phyloP scores from a whole-genome alignment of 2,113 vertebrate genomes.

The Orcinus orca region DNA sequence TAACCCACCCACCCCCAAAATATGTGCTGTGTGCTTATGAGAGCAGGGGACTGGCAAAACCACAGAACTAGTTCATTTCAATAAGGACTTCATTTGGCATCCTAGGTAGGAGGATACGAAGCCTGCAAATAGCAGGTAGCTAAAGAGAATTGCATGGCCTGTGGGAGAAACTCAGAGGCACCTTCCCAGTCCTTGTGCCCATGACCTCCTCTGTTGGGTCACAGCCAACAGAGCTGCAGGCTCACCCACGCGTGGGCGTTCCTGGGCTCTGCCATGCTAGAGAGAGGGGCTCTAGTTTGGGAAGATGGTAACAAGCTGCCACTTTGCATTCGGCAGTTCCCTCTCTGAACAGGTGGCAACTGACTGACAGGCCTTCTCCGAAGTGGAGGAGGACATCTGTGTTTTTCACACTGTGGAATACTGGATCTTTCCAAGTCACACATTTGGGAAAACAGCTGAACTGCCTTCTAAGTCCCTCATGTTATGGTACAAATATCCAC shows the following conservation, averaged over 20 bases:
- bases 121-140: not conserved
- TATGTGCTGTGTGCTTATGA: not conserved
- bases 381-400: constrained; percentile 64
- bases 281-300: not conserved
- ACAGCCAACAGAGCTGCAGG: not conserved
- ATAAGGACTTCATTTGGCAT: not conserved
- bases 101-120: not conserved
- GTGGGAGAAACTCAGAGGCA: not conserved
- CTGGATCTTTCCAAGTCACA: constrained; percentile 52
- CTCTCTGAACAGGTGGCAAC: constrained; percentile 73
- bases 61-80: not conserved
- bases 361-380: constrained; percentile 65
- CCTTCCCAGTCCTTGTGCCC: not conserved
- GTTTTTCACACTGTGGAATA: constrained; percentile 54
- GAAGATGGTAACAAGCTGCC: constrained; percentile 69
- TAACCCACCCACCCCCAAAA: not conserved
- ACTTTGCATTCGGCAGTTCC: constrained; percentile 53
- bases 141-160: not conserved
- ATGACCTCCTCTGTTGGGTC: not conserved
- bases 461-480: constrained; percentile 62
- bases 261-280: not conserved
- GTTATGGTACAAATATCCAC: constrained; percentile 72
- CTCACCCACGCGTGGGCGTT: not conserved
- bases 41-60: not conserved
- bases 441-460: constrained; percentile 73